Conservation (phyloP, 1,140 invertebrate species). For the Penaeus indicus region DNA sequence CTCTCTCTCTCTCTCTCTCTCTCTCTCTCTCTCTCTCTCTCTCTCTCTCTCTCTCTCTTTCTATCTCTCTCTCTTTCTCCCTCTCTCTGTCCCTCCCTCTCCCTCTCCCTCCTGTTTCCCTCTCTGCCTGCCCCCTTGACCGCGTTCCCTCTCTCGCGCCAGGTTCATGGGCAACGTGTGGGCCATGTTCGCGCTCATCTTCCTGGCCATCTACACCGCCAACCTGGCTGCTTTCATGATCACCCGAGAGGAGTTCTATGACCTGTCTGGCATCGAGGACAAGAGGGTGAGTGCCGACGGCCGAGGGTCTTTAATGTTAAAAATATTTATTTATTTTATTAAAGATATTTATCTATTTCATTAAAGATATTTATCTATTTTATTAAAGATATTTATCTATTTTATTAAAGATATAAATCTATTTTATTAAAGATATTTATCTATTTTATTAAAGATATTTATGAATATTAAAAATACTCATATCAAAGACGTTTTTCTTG, state of each 20-base stretch:
- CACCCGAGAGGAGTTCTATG: conserved; percentile 94
- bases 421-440: no score
- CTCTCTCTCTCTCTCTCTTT: no score
- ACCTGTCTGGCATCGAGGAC: conserved; percentile 94
- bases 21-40: neutral
- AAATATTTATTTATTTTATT: no score
- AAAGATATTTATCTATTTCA: no score
- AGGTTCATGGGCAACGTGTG: conserved; percentile 97
- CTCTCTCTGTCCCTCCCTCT: neutral
- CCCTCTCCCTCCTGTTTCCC: neutral
- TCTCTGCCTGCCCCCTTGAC: conserved; percentile 4
- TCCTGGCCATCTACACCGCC: conserved; percentile 93
- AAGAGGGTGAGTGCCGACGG: conserved; percentile 73
- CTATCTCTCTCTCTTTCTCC: neutral
- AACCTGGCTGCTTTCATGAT: conserved; percentile 99
- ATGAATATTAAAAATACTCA: no score
- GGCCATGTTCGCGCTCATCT: conserved; percentile 97
- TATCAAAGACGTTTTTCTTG: no score
- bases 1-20: neutral
- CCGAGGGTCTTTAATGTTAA: neutral
- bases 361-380: no score
- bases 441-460: no score
- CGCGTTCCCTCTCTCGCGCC: conserved; percentile 37
- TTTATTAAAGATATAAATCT: no score
- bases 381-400: no score